Percentiles rank a stretch among this genome's conserved stretches.
Conservation (phyloP, 1,140 invertebrate genomes). For the Eufriesea mexicana region DNA sequence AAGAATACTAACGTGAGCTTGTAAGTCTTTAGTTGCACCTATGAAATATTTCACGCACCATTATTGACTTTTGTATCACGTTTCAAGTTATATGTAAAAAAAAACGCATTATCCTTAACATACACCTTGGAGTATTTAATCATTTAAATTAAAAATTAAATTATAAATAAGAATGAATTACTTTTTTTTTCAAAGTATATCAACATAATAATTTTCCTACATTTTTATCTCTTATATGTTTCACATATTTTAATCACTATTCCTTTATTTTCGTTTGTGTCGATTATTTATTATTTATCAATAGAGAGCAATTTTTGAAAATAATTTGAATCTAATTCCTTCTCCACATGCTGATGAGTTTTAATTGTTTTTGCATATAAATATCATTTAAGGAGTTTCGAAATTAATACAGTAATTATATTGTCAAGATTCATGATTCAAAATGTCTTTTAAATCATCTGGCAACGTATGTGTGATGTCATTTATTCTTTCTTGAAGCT, state of each 20-base stretch:
- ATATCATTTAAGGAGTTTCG: constrained; percentile 54
- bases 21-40: constrained; percentile 43
- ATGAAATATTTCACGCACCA: constrained; percentile 40
- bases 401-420: constrained; percentile 64
- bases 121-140: constrained; percentile 30
- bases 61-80: constrained; percentile 48
- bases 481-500: constrained; percentile 90
- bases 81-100: constrained; percentile 24
- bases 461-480: constrained; percentile 93
- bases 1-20: constrained; percentile 28
- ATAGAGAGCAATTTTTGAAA: constrained; percentile 25
- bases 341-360: background rate
- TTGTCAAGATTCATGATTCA: constrained; percentile 83
- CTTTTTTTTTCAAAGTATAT: constrained; percentile 15
- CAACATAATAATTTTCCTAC: constrained; percentile 12
- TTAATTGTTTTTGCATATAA: background rate
- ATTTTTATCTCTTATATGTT: background rate
- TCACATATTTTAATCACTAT: constrained; percentile 13
- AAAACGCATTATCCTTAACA: background rate
- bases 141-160: constrained; percentile 15
- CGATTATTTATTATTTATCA: background rate
- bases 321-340: constrained; percentile 21
- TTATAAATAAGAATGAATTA: constrained; percentile 16
- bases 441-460: constrained; percentile 93
- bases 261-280: background rate